These are phyloP conservation scores for Graphium colonna DNA, from an alignment of 2,888 invertebrate genomes.

Conservation along the genomic window DNA sequence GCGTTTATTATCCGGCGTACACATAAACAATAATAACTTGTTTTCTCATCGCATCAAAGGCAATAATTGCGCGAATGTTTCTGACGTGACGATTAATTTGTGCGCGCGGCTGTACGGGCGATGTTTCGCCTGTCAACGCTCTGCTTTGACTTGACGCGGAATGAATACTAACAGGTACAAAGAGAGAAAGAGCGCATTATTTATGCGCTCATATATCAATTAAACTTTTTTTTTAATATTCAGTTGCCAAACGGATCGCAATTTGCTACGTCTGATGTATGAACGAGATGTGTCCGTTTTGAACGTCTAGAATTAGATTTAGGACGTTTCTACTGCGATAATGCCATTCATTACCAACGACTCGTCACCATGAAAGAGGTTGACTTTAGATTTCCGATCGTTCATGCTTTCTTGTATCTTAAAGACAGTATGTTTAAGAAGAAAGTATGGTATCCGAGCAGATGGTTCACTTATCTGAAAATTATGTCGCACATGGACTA, in stretches of 20 bases:
- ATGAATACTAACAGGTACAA: slow-evolving; percentile 17
- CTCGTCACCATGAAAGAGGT: too few species aligned
- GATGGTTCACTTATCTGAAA: too few species aligned
- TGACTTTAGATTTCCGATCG: too few species aligned
- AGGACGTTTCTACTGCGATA: too few species aligned
- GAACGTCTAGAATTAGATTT: not conserved
- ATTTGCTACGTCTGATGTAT: slow-evolving; percentile 17
- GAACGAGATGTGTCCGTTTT: not conserved
- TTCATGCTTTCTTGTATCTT: too few species aligned
- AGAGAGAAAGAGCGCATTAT: slow-evolving; percentile 10
- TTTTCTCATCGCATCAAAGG: slow-evolving; percentile 14
- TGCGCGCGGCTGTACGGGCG: slow-evolving; percentile 16
- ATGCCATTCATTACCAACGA: too few species aligned
- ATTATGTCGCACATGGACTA: too few species aligned
- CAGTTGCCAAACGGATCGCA: slow-evolving; percentile 6
- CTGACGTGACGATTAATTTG: slow-evolving; percentile 17
- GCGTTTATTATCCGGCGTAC: slow-evolving; percentile 7
- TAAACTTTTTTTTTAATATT: slow-evolving; percentile 2
- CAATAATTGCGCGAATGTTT: slow-evolving; percentile 14
- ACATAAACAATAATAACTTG: slow-evolving; percentile 13
- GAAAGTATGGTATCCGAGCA: too few species aligned
- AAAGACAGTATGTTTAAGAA: too few species aligned
- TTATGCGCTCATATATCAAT: slow-evolving; percentile 13
- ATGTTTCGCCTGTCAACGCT: slow-evolving; percentile 16
- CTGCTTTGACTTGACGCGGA: slow-evolving; percentile 10